A percentile compares a stretch with the other conserved stretches of the same genome.
Evolutionary conservation across 2,888 invertebrate species (phyloP).

Genomic region (Conistra vaccinii): DNA sequence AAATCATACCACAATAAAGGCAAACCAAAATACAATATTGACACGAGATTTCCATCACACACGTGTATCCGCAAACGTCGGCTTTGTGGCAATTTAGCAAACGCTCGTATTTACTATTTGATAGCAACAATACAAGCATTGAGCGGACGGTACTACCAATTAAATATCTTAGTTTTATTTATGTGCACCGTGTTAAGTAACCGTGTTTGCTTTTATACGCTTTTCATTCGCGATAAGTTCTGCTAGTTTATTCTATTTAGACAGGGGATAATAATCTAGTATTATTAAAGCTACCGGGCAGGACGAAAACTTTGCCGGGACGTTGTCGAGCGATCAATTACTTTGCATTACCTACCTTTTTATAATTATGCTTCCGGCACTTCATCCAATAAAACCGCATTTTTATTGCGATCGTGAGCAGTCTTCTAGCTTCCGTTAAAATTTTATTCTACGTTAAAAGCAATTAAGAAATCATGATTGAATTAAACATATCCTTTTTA

Average conservation of each 20-base stretch:
- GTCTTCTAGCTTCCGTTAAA: constrained; percentile 3
- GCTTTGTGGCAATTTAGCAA: constrained; percentile 63
- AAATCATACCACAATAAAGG: constrained; percentile 62
- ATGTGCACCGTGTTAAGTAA: constrained; percentile 73
- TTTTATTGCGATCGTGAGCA: constrained; percentile 9
- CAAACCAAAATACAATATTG: constrained; percentile 66
- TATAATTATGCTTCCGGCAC: constrained; percentile 27
- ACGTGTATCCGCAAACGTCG: constrained; percentile 49
- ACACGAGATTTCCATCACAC: constrained; percentile 65
- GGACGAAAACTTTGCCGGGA: constrained; percentile 31
- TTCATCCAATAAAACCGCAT: constrained; percentile 11
- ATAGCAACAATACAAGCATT: constrained; percentile 67
- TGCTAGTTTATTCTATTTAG: constrained; percentile 71
- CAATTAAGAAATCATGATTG: constrained; percentile 10
- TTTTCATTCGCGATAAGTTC: constrained; percentile 69
- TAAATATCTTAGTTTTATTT: constrained; percentile 78
- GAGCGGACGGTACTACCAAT: constrained; percentile 73
- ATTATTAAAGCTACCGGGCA: constrained; percentile 48
- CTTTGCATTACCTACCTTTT: constrained; percentile 42
- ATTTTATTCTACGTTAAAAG: constrained; percentile 5
- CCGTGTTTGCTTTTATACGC: constrained; percentile 74
- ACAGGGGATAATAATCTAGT: constrained; percentile 64
- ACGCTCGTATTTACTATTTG: constrained; percentile 62
- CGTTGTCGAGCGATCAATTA: constrained; percentile 22
- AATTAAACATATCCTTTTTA: constrained; percentile 36